A percentile compares a stretch with the other conserved stretches of the same genome.
phyloP scores from a whole-genome alignment of 2,113 vertebrate species.

The Brachyhypopomus gauderio region DNA sequence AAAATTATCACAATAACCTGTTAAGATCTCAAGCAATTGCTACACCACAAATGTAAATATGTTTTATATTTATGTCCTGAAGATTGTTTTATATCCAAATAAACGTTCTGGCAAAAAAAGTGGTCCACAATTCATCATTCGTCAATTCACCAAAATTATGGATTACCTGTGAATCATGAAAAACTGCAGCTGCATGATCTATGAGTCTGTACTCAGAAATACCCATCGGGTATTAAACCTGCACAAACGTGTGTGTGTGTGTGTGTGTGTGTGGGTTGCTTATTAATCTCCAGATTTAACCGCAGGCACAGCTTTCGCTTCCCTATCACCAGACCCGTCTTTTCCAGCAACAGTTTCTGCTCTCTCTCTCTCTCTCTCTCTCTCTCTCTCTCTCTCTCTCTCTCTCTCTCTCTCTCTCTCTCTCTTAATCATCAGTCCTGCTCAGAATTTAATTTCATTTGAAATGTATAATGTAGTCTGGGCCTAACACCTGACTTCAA shows the following conservation, averaged over 20 bases:
- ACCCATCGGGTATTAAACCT: not conserved
- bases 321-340: not conserved
- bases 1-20: too few relatives aligned
- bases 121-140: too few relatives aligned
- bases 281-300: not conserved
- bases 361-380: not conserved
- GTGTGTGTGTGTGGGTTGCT: not conserved
- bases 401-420: not conserved
- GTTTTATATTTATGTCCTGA: too few relatives aligned
- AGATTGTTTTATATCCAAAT: too few relatives aligned
- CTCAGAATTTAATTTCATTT: constrained; percentile 29
- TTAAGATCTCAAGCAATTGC: too few relatives aligned
- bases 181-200: constrained; percentile 11
- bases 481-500: not conserved
- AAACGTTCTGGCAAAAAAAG: too few relatives aligned
- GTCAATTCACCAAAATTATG: too few relatives aligned
- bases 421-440: not conserved
- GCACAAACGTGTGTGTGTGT: not conserved
- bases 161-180: not conserved
- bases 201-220: not conserved
- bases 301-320: constrained; percentile 13
- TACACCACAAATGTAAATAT: too few relatives aligned
- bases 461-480: not conserved
- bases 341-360: not conserved
- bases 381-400: not conserved